phyloP scores from a whole-genome alignment of 2,113 vertebrate genomes.

The Cheilinus undulatus region DNA sequence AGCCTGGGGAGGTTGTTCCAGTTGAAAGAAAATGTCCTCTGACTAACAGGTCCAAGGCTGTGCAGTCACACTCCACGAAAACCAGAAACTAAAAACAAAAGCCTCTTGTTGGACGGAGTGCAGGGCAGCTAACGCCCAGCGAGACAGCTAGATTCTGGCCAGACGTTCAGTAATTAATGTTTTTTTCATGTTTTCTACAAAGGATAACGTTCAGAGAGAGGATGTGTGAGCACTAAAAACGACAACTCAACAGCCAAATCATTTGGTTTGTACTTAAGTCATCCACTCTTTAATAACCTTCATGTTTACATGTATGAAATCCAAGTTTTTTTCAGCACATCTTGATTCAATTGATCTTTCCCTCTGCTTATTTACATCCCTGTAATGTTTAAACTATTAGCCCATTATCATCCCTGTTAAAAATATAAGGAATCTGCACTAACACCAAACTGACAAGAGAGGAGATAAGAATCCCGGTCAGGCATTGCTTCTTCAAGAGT shows the following conservation, averaged over 20 bases:
- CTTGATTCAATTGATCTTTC: not conserved
- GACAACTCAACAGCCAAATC: not conserved
- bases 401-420: not conserved
- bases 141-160: slow-evolving; percentile 17
- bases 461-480: not conserved
- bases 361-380: not conserved
- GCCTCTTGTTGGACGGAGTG: slow-evolving; percentile 52
- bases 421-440: not conserved
- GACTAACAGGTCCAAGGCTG: slow-evolving; percentile 14
- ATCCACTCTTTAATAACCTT: not conserved
- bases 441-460: not conserved
- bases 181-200: slow-evolving; percentile 11
- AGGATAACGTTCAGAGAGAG: not conserved
- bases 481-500: too few relatives aligned
- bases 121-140: slow-evolving; percentile 33
- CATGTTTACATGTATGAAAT: not conserved
- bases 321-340: not conserved
- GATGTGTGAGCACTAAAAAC: not conserved
- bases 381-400: not conserved
- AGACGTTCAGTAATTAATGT: slow-evolving; percentile 38
- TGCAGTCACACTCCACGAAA: slow-evolving; percentile 38
- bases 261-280: not conserved
- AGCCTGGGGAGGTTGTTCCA: not conserved
- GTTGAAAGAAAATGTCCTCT: slow-evolving; percentile 8
- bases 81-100: slow-evolving; percentile 48